A percentile compares a stretch with the other conserved stretches of the same genome.
Evolutionary conservation across 2,797 vertebrate genomes (phyloP).

Genomic region (Fistularia commersonii): DNA sequence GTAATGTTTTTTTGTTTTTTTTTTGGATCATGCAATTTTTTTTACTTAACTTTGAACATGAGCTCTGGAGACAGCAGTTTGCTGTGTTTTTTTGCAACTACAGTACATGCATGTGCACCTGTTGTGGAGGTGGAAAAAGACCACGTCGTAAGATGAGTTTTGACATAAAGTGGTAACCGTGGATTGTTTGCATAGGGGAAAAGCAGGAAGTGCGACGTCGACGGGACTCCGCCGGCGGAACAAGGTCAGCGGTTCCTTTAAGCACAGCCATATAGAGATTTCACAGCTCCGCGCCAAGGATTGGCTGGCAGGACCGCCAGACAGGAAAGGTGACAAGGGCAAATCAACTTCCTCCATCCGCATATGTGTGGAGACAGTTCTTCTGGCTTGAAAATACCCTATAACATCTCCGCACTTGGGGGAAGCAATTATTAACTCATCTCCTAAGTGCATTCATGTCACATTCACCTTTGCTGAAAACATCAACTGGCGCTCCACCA

Average conservation of each 20-base stretch:
- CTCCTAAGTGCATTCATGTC: not conserved
- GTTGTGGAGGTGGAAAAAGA: constrained; percentile 34
- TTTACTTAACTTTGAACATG: too few species aligned
- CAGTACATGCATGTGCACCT: constrained; percentile 1
- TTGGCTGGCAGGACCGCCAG: constrained; percentile 26
- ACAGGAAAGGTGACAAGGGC: constrained; percentile 37
- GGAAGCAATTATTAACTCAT: constrained; percentile 1
- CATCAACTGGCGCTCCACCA: not conserved
- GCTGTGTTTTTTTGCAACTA: too few species aligned
- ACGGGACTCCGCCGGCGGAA: constrained; percentile 34
- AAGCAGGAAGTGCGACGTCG: constrained; percentile 36
- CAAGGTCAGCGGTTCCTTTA: constrained; percentile 47
- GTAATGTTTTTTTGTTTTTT: constrained; percentile 22
- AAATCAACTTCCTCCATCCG: constrained; percentile 37
- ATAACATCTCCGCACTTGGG: constrained; percentile 8
- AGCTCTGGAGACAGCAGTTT: too few species aligned
- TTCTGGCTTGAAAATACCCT: not conserved
- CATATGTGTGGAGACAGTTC: constrained; percentile 22
- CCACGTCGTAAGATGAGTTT: constrained; percentile 36
- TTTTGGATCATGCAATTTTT: too few species aligned
- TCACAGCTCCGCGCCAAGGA: constrained; percentile 21
- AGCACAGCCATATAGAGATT: constrained; percentile 27
- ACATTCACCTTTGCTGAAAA: not conserved
- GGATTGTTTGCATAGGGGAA: constrained; percentile 19
- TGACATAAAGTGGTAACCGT: constrained; percentile 40